Evolutionary conservation across 2,888 invertebrate genomes (phyloP), one percentile per base, ranked within the genome.

Genomic region (Epirrhoe tristata): DNA sequence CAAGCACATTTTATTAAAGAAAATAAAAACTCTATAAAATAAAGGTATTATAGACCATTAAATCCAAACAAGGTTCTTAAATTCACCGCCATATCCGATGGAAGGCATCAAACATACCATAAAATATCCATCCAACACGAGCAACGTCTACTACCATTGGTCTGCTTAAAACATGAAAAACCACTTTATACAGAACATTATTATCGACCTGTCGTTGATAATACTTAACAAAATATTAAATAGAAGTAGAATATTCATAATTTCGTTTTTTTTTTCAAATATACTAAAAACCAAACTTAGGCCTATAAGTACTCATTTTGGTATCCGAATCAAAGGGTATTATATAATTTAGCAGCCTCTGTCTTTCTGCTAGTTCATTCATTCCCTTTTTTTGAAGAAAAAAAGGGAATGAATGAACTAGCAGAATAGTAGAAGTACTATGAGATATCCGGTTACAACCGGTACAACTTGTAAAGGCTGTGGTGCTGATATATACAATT

Each of bases 41-140:
- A 24, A 43, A 43, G 12, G 39, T 43, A 43, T 43, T 43, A 10
- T 39, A 8, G 7, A 7, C 8, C 39, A 43, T 43, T 43, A 43
- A 43, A 43, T 12, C 39, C 1, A 14, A 36, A 34, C 54, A 36
- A 16, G 34, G 16, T 54, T 59, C 46, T 46, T 52, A 59, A 63
- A 55, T 51, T 39, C 56, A 39, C 46, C 34, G 51, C 48, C 16
- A 54, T 46, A 50, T 58, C 51, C 52, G 14, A 8, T 46, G 55
- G 48, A 58, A 59, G 62, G 55, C 66, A 67, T 58, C 58, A 67
- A 67, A 24, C 5, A n/a, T 10, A 43, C 67, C 59, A 56, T 72
- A 68, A 68, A 70, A 57, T 48, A 57, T 32, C 67, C 62, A 63
- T 64, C 50, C 34, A 50, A 62, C 55, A 67, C 60, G 67, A 61